Evolutionary conservation across 2,797 vertebrate genomes (phyloP), one percentile per base, ranked within the genome.

Genomic region (Anabas testudineus): DNA sequence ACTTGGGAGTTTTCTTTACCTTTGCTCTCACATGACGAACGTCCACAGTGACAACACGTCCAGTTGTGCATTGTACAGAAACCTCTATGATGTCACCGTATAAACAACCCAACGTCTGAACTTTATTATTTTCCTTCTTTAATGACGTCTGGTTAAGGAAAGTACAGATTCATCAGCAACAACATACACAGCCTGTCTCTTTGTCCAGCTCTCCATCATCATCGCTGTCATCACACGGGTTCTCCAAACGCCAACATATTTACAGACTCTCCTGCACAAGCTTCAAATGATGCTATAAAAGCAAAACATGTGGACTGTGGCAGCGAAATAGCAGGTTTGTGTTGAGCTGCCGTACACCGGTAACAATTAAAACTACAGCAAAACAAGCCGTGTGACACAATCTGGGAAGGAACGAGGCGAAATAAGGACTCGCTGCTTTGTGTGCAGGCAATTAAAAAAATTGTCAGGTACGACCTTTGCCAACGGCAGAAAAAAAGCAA

Each of bases 301-400:
- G 76, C 47, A 9, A 45, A 49, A 67, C 65, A 62, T 55, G 64
- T 57, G 61, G 48, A 24, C 58, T 30, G 63, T 13, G 48, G 76
- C 48, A 4, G 47, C 57, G 39, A 34, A 71, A 77, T 46, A 56
- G 28, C 39, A 63, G 45, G 58, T 19, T 53, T 36, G 54, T 63
- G 62, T 61, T 73, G 26, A 10, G 56, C 61, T 30, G 60, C 59
- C 2, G 62, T 12, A 13, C 52, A 64, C 36, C 26, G 7, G 61
- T 4, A 51, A 81, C 48, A 62, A 63, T 58, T n/a, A 51, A 21
- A 68, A 14, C 43, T 19, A 14, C 34, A 56, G 48, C 47, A 59
- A 51, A 74, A 64, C 51, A 34, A 30, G 24, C 48, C 12, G 45
- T 18, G 19, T 48, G 71, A 77, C 28, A 7, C 47, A 5, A 76